Percentiles rank a stretch among this genome's conserved stretches.
phyloP scores from a whole-genome alignment of 1,140 invertebrate genomes.

The Pantala flavescens region DNA sequence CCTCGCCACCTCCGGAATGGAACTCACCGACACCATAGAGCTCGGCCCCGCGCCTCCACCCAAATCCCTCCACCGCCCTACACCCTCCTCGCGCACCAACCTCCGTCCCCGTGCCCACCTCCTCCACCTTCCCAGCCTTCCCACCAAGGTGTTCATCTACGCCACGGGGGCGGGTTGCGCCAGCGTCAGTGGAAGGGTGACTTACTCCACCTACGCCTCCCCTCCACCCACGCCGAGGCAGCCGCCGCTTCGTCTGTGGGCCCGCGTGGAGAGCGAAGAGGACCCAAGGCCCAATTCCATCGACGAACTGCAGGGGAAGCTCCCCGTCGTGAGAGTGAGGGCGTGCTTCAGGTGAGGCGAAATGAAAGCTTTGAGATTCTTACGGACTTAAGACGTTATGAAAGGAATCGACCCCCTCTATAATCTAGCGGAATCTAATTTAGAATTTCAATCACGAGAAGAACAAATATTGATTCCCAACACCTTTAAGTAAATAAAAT shows the following conservation, averaged over 20 bases:
- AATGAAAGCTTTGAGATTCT: background rate
- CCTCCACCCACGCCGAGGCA: constrained; percentile 39
- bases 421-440: too few relatives aligned
- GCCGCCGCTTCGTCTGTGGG: constrained; percentile 38
- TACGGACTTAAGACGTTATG: too few relatives aligned
- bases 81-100: background rate
- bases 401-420: too few relatives aligned
- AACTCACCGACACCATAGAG: constrained; percentile 50
- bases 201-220: constrained; percentile 46
- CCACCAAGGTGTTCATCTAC: constrained; percentile 54
- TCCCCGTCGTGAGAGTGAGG: constrained; percentile 45
- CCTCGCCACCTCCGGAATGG: constrained; percentile 52
- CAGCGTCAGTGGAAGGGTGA: constrained; percentile 41
- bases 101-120: background rate
- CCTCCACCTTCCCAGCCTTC: constrained; percentile 46
- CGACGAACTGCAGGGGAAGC: constrained; percentile 48
- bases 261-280: constrained; percentile 47
- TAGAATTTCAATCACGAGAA: too few relatives aligned
- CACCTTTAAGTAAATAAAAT: too few relatives aligned
- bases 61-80: constrained; percentile 26
- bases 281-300: constrained; percentile 44
- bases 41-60: constrained; percentile 41
- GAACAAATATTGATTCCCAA: too few relatives aligned
- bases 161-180: constrained; percentile 53
- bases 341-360: constrained; percentile 45